Evolutionary conservation across 2,888 invertebrate species (phyloP), one percentile per base, ranked within the genome.

Genomic region (Linyphia triangularis): DNA sequence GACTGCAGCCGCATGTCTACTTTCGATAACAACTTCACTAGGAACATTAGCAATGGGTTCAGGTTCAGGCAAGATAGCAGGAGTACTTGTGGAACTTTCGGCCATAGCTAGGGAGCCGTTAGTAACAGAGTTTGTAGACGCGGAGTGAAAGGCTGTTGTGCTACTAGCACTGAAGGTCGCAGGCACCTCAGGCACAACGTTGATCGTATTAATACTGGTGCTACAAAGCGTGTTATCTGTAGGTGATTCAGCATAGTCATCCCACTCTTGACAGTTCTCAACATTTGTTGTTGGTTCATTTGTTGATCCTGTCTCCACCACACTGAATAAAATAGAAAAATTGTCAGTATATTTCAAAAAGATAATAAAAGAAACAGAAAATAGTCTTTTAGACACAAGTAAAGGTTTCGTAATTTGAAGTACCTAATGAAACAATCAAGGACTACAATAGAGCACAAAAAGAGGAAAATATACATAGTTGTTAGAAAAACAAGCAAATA

Each of bases 151-250:
- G 51, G 63, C 70, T 82, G 67, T 59, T 28, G 82, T 67, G 33
- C 59, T 88, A 26, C 73, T 51, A 13, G 67, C 67, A 75, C 28
- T 73, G 69, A 69, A 75, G 43, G 77, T 22, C 13, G 82, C 30
- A 40, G 73, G 73, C 5, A 61, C 73, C 26, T 82, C 82, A 70
- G 82, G 86, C 73, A 86, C 82, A 77, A 77, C 82, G 67, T 63
- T 88, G 61, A 69, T 77, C n/a, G 69, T 16, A 75, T 69, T 88
- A 83, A 88, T 83, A 88, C 88, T 88, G 88, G 67, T 88, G 63
- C 30, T 83, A 75, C 82, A 88, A 69, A 69, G 51, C 24, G 70
- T 33, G 59, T 24, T 83, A n/a, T 88, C 82, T 69, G 28, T 33
- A 26, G 82, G 77, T 26, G 82, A 69, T 61, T 82, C 88, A 5